These are phyloP conservation scores for Lasioglossum albipes DNA, from an alignment of 1,140 invertebrate genomes.

Conservation along the genomic window DNA sequence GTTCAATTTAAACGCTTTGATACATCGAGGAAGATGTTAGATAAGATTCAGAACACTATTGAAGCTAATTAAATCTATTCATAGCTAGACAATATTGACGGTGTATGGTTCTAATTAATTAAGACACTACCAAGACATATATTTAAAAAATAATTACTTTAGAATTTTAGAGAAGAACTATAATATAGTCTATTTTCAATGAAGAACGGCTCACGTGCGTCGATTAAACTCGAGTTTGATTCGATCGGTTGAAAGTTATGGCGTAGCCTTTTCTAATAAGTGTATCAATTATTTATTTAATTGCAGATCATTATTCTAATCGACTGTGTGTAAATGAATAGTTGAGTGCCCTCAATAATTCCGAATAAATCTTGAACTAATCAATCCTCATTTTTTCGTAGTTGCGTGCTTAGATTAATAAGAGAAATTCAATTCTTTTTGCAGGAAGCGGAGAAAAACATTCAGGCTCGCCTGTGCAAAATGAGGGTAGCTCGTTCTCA, in stretches of 20 bases:
- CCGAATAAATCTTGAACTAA: neutral
- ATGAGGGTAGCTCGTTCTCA: constrained; percentile 67
- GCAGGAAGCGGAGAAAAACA: constrained; percentile 41
- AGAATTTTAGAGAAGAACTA: neutral
- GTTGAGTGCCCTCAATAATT: neutral
- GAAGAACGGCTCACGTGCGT: neutral
- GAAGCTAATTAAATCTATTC: neutral
- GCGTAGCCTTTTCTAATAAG: too few species aligned
- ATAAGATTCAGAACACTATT: neutral
- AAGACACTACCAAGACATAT: neutral
- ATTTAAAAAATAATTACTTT: neutral
- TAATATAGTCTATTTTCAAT: too few species aligned
- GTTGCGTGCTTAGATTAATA: neutral
- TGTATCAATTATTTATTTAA: neutral
- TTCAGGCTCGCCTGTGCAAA: constrained; percentile 52
- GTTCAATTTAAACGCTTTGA: neutral
- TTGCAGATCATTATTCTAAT: neutral
- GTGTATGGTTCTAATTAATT: neutral
- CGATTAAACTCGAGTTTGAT: neutral
- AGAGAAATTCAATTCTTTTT: constrained; percentile 15
- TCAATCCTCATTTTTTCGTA: neutral
- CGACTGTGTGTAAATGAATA: neutral
- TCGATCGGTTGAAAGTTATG: neutral
- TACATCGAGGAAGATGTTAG: too few species aligned
- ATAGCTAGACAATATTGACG: neutral